Conservation (phyloP, 2,888 invertebrate species). For the Homarus gammarus region DNA sequence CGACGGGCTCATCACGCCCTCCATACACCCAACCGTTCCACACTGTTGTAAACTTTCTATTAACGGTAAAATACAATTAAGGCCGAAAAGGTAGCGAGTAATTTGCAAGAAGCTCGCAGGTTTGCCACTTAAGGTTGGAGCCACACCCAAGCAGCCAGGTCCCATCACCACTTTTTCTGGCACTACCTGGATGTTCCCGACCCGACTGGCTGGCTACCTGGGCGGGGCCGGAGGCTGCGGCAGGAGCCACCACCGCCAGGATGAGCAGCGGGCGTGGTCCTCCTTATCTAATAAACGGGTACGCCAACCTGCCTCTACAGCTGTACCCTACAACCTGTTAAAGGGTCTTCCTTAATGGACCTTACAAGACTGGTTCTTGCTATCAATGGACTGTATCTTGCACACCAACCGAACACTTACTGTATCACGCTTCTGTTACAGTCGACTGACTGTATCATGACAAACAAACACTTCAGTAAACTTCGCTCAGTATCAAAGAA, state of each 20-base stretch:
- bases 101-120: not conserved
- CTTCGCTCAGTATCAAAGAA: no score
- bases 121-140: not conserved
- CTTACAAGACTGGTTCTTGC: no score
- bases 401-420: no score
- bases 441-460: no score
- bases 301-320: no score
- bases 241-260: not conserved
- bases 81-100: not conserved
- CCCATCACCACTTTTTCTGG: conserved; percentile 25
- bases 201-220: conserved; percentile 9
- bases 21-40: not conserved
- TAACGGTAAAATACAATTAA: not conserved
- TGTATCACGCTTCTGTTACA: no score
- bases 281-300: not conserved
- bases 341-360: no score
- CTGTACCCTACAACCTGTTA: no score
- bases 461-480: no score
- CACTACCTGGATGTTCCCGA: not conserved
- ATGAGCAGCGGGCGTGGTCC: conserved; percentile 15
- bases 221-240: not conserved
- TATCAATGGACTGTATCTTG: no score
- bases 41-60: not conserved
- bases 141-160: conserved; percentile 24
- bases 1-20: not conserved